Evolutionary conservation across 2,797 vertebrate species (phyloP), one percentile per base, ranked within the genome.

Genomic region (Epinephelus awoara): DNA sequence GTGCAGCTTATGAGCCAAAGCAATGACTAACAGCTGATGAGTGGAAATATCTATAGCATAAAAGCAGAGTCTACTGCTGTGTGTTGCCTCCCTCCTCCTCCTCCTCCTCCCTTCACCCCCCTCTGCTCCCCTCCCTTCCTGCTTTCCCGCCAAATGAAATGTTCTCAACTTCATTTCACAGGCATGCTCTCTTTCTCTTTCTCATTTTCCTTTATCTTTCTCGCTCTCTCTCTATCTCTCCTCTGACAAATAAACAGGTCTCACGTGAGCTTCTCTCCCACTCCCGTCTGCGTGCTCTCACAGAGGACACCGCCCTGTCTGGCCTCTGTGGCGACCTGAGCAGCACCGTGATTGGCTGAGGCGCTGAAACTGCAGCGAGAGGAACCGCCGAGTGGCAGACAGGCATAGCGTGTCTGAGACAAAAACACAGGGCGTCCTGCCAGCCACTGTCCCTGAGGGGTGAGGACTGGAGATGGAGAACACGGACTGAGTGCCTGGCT

Each of bases 351-450:
- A 92, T 93, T 91, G 89, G 92, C 67, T 29, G 65, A 56, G 57
- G 58, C 55, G 0, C 6, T 2, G 49, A 54, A 27, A 57, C 80
- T 80, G 78, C 76, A 75, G 82, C 25, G 21, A 72, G 78, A 72
- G 84, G 55, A 79, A 73, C 80, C 25, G 18, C 13, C 51, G 68
- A 85, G 84, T 72, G 78, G 85, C 83, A 87, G 88, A 87, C 87
- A 85, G 88, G 85, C 84, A 80, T 87, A 84, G 84, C 82, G 77
- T 88, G 91, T 91, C 88, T 87, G 69, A 89, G 90, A 91, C 88
- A 88, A 93, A 93, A 93, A 93, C 91, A 90, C 75, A 76, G 88
- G 93, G 93, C 86, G 69, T 55, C 80, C 87, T 86, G 92, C 93
- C 92, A 93, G 82, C 76, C 87, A 80, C 82, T 72, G 87, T 90